Percentiles rank a stretch among this genome's conserved stretches.
phyloP scores from a whole-genome alignment of 2,113 vertebrate genomes.

The Ceuthmochares aereus region DNA sequence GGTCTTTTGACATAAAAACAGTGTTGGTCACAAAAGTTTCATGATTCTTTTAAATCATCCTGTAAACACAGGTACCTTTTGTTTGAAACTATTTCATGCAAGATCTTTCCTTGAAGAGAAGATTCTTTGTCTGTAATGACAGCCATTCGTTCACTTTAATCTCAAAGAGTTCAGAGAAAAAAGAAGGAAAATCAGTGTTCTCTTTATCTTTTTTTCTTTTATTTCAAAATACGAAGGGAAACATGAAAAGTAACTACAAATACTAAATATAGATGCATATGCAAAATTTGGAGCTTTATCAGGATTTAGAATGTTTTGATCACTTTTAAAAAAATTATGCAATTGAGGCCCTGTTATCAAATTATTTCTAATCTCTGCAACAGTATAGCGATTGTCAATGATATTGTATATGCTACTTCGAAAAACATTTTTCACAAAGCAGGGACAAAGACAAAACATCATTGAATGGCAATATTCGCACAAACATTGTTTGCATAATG shows the following conservation, averaged over 20 bases:
- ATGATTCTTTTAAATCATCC: background rate
- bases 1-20: background rate
- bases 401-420: background rate
- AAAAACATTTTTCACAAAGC: background rate
- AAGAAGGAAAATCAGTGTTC: background rate
- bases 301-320: background rate
- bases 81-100: background rate
- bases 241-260: background rate
- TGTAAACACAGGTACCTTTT: background rate
- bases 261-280: background rate
- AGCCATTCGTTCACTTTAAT: background rate
- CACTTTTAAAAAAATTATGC: background rate
- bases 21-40: background rate
- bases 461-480: background rate
- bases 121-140: background rate
- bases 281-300: background rate
- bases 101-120: background rate
- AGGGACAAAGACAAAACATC: background rate
- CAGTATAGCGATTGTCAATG: background rate
- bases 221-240: background rate
- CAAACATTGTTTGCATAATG: background rate
- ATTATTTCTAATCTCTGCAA: background rate
- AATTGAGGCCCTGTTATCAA: background rate
- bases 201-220: background rate
- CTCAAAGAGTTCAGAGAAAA: background rate